These are phyloP conservation scores for Actinernus sp. DNA, from an alignment of 92 coral and sea anemone species.

Conservation along the genomic window DNA sequence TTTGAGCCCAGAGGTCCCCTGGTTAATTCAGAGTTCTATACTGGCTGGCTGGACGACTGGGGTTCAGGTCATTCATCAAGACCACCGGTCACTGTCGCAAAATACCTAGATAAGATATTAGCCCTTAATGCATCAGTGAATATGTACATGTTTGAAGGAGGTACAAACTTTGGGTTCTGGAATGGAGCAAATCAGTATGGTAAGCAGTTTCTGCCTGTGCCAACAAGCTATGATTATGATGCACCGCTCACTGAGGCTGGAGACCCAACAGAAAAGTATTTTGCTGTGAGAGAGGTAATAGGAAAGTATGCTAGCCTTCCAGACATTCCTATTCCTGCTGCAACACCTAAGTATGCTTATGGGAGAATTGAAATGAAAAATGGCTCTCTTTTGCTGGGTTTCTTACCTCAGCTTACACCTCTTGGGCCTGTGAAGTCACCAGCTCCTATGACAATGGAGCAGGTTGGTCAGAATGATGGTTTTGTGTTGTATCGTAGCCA, in stretches of 20 bases:
- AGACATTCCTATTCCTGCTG: constrained; percentile 79
- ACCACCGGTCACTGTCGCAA: constrained; percentile 50
- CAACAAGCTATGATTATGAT: constrained; percentile 94
- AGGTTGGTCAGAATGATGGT: constrained; percentile 90
- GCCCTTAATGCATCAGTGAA: constrained; percentile 91
- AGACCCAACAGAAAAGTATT: constrained; percentile 79
- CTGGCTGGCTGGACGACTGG: constrained; percentile 96
- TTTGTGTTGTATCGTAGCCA: constrained; percentile 83
- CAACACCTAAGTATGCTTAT: constrained; percentile 87
- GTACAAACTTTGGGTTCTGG: constrained; percentile 94
- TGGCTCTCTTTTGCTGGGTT: constrained; percentile 56
- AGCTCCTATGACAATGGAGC: constrained; percentile 91
- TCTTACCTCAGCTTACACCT: constrained; percentile 62
- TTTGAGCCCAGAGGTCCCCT: constrained; percentile 86
- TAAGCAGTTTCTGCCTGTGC: constrained; percentile 70
- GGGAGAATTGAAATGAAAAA: constrained; percentile 76
- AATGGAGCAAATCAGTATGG: constrained; percentile 64
- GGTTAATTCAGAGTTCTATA: constrained; percentile 91
- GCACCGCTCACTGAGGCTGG: constrained; percentile 97
- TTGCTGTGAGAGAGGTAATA: constrained; percentile 70
- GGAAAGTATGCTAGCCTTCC: constrained; percentile 76
- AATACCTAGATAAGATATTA: constrained; percentile 75
- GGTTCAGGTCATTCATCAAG: constrained; percentile 73
- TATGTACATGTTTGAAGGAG: constrained; percentile 95
- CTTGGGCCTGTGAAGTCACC: constrained; percentile 69